Evolutionary conservation across 2,797 vertebrate species (phyloP).

Genomic region (Sebastes oblongus): DNA sequence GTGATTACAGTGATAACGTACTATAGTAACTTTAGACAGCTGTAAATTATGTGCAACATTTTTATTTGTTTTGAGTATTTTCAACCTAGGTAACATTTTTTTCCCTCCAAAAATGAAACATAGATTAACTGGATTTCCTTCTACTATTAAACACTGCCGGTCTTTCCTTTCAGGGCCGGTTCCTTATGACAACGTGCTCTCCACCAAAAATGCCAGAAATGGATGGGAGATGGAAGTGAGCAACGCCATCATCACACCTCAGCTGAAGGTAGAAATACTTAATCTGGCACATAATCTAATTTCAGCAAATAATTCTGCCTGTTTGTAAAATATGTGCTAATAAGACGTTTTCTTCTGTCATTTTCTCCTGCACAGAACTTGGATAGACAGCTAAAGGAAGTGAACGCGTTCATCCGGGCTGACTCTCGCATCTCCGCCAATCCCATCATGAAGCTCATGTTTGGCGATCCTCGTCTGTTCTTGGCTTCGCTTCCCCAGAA

Average conservation of each 20-base stretch:
- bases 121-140: not conserved
- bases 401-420: conserved; percentile 82
- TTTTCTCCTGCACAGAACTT: conserved; percentile 70
- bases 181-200: conserved; percentile 73
- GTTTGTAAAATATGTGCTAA: not conserved
- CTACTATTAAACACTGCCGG: not conserved
- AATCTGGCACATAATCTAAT: not conserved
- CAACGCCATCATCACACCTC: conserved; percentile 77
- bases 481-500: conserved; percentile 79
- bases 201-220: conserved; percentile 85
- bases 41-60: not conserved
- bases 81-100: no score
- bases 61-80: not conserved
- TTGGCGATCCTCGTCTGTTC: conserved; percentile 85
- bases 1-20: not conserved
- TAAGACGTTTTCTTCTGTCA: not conserved
- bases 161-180: conserved; percentile 74
- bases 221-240: conserved; percentile 86
- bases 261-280: conserved; percentile 81
- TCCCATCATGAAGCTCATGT: conserved; percentile 87
- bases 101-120: not conserved
- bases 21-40: not conserved
- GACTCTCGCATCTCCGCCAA: conserved; percentile 88
- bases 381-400: conserved; percentile 80
- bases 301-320: not conserved